These are phyloP conservation scores for Siniperca chuatsi DNA, from an alignment of 2,113 vertebrate species.

Conservation along the genomic window DNA sequence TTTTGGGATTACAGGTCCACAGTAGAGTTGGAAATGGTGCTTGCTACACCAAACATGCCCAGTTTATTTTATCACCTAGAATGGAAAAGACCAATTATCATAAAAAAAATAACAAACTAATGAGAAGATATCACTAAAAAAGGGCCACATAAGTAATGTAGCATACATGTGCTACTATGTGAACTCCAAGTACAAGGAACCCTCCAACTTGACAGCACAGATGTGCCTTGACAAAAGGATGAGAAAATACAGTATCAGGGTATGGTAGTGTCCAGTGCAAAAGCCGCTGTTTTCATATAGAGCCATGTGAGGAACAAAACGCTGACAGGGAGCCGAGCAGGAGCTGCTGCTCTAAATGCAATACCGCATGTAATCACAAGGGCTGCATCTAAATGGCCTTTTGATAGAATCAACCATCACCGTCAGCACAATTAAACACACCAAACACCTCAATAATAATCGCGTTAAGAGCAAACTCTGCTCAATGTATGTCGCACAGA, in stretches of 20 bases:
- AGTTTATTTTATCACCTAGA: background rate
- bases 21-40: background rate
- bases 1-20: background rate
- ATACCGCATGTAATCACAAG: conserved; percentile 29
- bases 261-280: background rate
- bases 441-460: conserved; percentile 10
- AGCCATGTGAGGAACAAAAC: conserved; percentile 40
- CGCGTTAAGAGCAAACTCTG: conserved; percentile 2
- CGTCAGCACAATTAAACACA: conserved; percentile 35
- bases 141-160: no score
- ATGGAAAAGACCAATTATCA: background rate
- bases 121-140: background rate
- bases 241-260: background rate
- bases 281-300: conserved; percentile 12
- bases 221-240: background rate
- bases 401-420: conserved; percentile 27
- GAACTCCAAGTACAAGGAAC: background rate
- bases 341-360: conserved; percentile 40
- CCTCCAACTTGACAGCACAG: background rate
- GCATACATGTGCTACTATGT: background rate
- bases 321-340: conserved; percentile 23
- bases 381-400: conserved; percentile 39
- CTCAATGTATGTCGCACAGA: conserved; percentile 11
- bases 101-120: background rate
- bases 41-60: background rate